These are phyloP conservation scores for Contarinia nasturtii DNA, from an alignment of 1,140 invertebrate genomes.

Conservation along the genomic window DNA sequence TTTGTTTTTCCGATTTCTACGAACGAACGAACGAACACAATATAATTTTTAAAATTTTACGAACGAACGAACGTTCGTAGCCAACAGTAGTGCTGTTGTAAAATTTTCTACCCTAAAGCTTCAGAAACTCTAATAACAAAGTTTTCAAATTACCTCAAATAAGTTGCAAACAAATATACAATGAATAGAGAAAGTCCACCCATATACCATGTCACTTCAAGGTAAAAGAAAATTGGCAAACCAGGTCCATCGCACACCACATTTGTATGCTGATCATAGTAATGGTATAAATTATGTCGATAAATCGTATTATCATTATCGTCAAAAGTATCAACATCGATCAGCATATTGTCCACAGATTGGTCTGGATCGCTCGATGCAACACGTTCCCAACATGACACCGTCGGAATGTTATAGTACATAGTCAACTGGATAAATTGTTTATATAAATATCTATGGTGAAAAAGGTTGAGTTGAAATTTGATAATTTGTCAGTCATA, in stretches of 20 bases:
- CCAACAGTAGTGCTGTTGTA: neutral
- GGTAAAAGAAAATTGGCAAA: slow-evolving; percentile 17
- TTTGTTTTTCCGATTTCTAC: no score
- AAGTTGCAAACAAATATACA: slow-evolving; percentile 18
- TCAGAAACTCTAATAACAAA: neutral
- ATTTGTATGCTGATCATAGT: neutral
- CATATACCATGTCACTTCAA: slow-evolving; percentile 21
- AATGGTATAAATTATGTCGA: neutral
- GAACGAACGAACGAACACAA: no score
- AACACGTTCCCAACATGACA: slow-evolving; percentile 8
- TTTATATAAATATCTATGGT: slow-evolving; percentile 17
- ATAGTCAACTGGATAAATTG: slow-evolving; percentile 8
- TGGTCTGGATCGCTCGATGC: slow-evolving; percentile 1
- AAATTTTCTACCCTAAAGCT: neutral
- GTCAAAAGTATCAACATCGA: neutral
- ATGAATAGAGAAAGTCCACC: slow-evolving; percentile 19
- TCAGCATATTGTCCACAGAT: no score
- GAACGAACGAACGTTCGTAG: no score
- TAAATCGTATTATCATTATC: neutral
- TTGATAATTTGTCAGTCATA: no score
- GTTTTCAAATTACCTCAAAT: slow-evolving; percentile 10
- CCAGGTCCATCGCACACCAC: neutral
- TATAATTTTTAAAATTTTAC: no score
- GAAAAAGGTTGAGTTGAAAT: no score
- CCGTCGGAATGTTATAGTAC: slow-evolving; percentile 12